Evolutionary conservation across 2,797 vertebrate species (phyloP).

Genomic region (Heterohyrax brucei): DNA sequence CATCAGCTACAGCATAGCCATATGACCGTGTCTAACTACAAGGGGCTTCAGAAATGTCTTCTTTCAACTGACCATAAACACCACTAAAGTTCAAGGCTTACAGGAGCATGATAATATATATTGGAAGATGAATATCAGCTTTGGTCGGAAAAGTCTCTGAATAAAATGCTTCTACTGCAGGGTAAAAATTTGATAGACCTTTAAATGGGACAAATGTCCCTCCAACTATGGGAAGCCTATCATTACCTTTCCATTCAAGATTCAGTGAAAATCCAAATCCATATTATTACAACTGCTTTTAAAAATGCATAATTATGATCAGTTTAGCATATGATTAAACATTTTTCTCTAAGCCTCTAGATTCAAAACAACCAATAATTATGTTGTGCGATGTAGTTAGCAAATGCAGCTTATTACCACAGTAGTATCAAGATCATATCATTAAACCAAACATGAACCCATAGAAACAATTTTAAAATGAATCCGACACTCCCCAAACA

Average conservation of each 20-base stretch:
- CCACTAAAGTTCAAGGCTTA: neutral
- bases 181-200: neutral
- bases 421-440: conserved; percentile 73
- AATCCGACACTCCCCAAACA: conserved; percentile 9
- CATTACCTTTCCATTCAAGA: conserved; percentile 35
- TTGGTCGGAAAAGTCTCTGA: neutral
- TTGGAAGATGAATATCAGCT: neutral
- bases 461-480: conserved; percentile 68
- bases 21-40: neutral
- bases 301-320: conserved; percentile 73
- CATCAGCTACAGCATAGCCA: neutral
- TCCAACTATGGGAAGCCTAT: neutral
- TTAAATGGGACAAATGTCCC: neutral
- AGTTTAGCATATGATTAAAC: conserved; percentile 80
- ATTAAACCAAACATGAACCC: conserved; percentile 72
- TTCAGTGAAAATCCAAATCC: conserved; percentile 23
- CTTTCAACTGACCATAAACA: neutral
- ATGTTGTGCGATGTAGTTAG: conserved; percentile 69
- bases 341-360: conserved; percentile 77
- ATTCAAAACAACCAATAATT: conserved; percentile 81
- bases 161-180: neutral
- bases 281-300: conserved; percentile 40
- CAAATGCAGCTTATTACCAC: conserved; percentile 75
- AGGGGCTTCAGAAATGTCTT: neutral
- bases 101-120: no score